Evolutionary conservation across 2,113 vertebrate genomes (phyloP).

Genomic region (Megaptera novaeangliae): DNA sequence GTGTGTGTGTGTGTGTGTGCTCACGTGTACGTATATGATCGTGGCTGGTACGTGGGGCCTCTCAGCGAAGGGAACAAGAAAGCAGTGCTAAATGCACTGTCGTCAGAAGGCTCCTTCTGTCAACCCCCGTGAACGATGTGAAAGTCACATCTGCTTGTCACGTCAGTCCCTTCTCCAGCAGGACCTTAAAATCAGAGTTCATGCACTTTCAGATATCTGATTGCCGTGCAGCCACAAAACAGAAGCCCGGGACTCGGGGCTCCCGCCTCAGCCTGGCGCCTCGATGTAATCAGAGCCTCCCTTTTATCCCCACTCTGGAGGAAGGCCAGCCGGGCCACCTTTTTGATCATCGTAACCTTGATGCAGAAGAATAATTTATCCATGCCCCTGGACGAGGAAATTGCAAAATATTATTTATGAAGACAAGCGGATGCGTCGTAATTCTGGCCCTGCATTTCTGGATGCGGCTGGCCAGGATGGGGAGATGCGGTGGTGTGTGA

Average conservation of each 20-base stretch:
- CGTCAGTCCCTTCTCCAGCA: not conserved
- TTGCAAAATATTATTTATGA: constrained; percentile 70
- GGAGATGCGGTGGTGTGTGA: not conserved
- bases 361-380: constrained; percentile 57
- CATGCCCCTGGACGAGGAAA: constrained; percentile 51
- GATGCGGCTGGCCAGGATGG: not conserved
- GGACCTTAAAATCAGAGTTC: constrained; percentile 5
- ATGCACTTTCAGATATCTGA: constrained; percentile 38
- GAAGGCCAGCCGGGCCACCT: constrained; percentile 45
- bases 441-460: constrained; percentile 42
- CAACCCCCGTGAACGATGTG: not conserved
- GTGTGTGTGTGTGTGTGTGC: rapidly evolving
- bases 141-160: not conserved
- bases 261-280: constrained; percentile 11
- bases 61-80: not conserved
- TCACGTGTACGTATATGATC: not conserved
- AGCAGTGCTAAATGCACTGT: not conserved
- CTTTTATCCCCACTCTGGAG: not conserved
- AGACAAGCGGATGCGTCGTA: not conserved
- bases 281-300: constrained; percentile 52
- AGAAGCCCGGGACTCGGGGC: not conserved
- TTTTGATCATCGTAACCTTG: constrained; percentile 69
- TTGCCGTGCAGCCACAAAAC: not conserved
- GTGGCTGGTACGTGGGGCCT: not conserved
- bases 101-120: not conserved